Conservation (phyloP, 1,140 invertebrate genomes). For the Brachystomella parvula region DNA sequence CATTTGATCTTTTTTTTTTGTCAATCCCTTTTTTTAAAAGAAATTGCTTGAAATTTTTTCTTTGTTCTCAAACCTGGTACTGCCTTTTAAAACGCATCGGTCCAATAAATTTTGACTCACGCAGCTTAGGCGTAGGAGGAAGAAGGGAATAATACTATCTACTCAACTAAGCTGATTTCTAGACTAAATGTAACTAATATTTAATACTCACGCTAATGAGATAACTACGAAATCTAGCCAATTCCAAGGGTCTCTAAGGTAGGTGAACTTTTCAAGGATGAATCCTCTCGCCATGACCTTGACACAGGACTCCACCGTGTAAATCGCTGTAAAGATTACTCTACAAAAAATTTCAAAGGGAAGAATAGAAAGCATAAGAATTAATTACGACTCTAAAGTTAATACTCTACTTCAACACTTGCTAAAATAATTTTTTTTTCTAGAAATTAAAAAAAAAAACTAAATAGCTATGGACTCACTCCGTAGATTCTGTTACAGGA, state of each 20-base stretch:
- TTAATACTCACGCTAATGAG: slow-evolving; percentile 92
- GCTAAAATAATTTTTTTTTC: not conserved
- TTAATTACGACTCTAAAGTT: slow-evolving; percentile 14
- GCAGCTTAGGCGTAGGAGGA: too few relatives aligned
- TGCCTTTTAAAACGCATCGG: too few relatives aligned
- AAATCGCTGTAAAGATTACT: slow-evolving; percentile 99
- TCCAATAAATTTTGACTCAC: too few relatives aligned
- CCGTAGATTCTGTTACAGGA: slow-evolving; percentile 86
- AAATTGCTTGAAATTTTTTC: too few relatives aligned
- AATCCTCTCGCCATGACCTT: slow-evolving; percentile 99
- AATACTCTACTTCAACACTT: slow-evolving; percentile 1
- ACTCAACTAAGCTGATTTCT: not conserved
- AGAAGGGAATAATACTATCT: not conserved
- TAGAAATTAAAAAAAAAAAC: slow-evolving; percentile 1
- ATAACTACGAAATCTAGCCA: slow-evolving; percentile 99
- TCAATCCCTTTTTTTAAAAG: too few relatives aligned
- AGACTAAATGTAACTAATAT: not conserved
- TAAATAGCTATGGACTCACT: slow-evolving; percentile 53
- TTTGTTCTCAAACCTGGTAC: too few relatives aligned
- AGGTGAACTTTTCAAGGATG: slow-evolving; percentile 97
- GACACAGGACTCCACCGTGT: slow-evolving; percentile 96
- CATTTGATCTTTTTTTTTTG: not conserved
- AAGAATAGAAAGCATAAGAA: slow-evolving; percentile 12
- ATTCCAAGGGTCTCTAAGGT: slow-evolving; percentile 99
- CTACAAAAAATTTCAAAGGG: slow-evolving; percentile 48